Percentiles rank a stretch among this genome's conserved stretches.
These are phyloP conservation scores for Lasiurus borealis DNA, from an alignment of 2,113 vertebrate genomes.

Conservation along the genomic window DNA sequence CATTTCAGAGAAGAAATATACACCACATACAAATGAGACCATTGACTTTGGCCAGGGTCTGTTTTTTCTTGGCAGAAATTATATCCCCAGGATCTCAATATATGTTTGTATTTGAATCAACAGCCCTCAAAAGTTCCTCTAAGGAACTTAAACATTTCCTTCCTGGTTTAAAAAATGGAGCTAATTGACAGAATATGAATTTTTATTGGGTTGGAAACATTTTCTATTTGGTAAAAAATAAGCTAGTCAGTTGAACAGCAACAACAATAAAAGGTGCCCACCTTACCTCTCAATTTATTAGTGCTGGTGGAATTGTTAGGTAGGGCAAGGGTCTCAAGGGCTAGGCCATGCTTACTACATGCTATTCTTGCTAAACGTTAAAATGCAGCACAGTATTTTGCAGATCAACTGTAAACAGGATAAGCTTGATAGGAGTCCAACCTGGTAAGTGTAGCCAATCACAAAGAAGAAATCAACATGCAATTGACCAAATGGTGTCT, in stretches of 20 bases:
- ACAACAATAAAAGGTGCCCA: background rate
- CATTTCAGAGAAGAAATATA: background rate
- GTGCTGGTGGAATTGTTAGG: background rate
- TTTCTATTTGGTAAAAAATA: background rate
- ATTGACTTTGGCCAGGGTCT: background rate
- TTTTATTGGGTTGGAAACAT: constrained; percentile 28
- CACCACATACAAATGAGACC: background rate
- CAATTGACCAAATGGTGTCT: background rate
- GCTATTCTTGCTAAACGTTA: background rate
- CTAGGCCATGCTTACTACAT: background rate
- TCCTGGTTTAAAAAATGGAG: constrained; percentile 50
- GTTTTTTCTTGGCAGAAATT: constrained; percentile 47
- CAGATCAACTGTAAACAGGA: background rate
- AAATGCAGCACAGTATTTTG: background rate
- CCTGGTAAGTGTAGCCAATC: background rate
- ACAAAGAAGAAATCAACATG: background rate
- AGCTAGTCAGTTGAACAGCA: background rate
- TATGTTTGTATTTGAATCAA: constrained; percentile 55
- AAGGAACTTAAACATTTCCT: constrained; percentile 43
- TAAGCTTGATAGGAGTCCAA: background rate
- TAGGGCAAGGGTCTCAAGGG: background rate
- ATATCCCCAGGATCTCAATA: background rate
- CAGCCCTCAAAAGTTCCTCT: background rate
- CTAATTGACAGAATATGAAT: constrained; percentile 45
- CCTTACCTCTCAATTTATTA: background rate